Conservation (phyloP, 1,140 invertebrate species). For the Goniozus legneri region DNA sequence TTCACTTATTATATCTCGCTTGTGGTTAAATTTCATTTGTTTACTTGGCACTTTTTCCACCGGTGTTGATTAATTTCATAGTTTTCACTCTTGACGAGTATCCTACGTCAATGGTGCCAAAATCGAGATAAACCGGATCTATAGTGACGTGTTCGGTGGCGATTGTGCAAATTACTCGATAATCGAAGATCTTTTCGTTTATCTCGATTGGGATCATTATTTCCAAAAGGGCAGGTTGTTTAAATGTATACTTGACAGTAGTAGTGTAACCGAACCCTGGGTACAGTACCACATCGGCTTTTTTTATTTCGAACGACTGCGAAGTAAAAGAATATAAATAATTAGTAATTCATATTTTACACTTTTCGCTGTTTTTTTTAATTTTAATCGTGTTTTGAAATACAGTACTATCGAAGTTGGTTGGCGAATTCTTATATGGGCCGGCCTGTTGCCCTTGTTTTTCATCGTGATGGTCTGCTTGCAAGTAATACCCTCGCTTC, state of each 20-base stretch:
- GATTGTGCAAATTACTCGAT: slow-evolving; percentile 22
- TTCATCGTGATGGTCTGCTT: slow-evolving; percentile 22
- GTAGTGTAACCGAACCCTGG: slow-evolving; percentile 34
- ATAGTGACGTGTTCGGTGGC: slow-evolving; percentile 14
- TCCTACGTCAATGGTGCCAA: slow-evolving; percentile 36
- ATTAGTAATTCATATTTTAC: too few relatives aligned
- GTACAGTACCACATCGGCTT: slow-evolving; percentile 21
- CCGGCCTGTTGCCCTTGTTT: slow-evolving; percentile 28
- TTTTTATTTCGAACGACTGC: slow-evolving; percentile 34
- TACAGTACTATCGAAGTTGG: slow-evolving; percentile 35
- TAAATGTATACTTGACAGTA: slow-evolving; percentile 30
- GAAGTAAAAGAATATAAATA: neutral
- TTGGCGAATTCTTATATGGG: slow-evolving; percentile 21
- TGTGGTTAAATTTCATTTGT: neutral
- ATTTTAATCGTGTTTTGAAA: too few relatives aligned
- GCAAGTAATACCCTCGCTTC: slow-evolving; percentile 29
- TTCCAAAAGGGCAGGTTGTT: slow-evolving; percentile 18
- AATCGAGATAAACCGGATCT: slow-evolving; percentile 30
- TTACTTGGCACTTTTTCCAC: slow-evolving; percentile 31
- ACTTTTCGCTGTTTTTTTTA: too few relatives aligned
- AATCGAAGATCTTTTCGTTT: slow-evolving; percentile 29
- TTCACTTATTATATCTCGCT: neutral
- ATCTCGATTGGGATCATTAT: slow-evolving; percentile 39
- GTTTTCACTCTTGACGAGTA: slow-evolving; percentile 21
- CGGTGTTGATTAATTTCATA: slow-evolving; percentile 30